phyloP scores from a whole-genome alignment of 1,140 invertebrate species.

The Panagrolaimus sp. region DNA sequence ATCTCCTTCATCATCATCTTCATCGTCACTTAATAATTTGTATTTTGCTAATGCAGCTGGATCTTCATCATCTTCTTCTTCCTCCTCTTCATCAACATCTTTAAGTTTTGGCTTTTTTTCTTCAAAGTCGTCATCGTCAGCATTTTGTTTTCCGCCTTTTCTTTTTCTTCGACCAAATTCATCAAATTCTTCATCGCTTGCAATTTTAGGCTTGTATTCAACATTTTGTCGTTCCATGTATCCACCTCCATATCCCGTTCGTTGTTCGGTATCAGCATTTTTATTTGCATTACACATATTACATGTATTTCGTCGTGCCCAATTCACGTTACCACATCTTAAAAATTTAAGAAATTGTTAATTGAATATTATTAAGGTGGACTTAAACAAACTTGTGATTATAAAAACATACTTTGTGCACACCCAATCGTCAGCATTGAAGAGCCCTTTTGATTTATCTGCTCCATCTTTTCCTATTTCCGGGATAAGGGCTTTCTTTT shows the following conservation, averaged over 20 bases:
- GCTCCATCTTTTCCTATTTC: slow-evolving; percentile 68
- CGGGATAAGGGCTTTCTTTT: slow-evolving; percentile 53
- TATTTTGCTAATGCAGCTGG: slow-evolving; percentile 60
- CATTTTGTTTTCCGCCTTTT: slow-evolving; percentile 65
- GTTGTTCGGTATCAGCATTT: slow-evolving; percentile 78
- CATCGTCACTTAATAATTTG: slow-evolving; percentile 34
- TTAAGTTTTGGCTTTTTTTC: slow-evolving; percentile 53
- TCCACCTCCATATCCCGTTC: slow-evolving; percentile 64
- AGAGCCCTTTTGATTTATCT: slow-evolving; percentile 94
- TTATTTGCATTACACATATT: slow-evolving; percentile 99
- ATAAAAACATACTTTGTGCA: slow-evolving; percentile 74
- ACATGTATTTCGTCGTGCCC: slow-evolving; percentile 89
- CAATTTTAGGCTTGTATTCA: slow-evolving; percentile 74
- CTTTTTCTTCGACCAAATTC: slow-evolving; percentile 81
- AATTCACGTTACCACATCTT: slow-evolving; percentile 95
- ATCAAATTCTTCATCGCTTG: slow-evolving; percentile 83
- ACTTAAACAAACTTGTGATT: slow-evolving; percentile 61
- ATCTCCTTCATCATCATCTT: slow-evolving; percentile 48
- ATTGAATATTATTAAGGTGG: slow-evolving; percentile 77
- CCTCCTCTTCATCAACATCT: slow-evolving; percentile 54
- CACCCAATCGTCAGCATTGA: slow-evolving; percentile 97
- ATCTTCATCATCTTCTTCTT: slow-evolving; percentile 66
- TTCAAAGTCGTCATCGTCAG: slow-evolving; percentile 38
- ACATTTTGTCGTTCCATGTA: slow-evolving; percentile 88
- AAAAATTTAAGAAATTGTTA: slow-evolving; percentile 39